Base-by-base conservation (phyloP, 2,888 invertebrate species). In the Ophion costatus region DNA sequence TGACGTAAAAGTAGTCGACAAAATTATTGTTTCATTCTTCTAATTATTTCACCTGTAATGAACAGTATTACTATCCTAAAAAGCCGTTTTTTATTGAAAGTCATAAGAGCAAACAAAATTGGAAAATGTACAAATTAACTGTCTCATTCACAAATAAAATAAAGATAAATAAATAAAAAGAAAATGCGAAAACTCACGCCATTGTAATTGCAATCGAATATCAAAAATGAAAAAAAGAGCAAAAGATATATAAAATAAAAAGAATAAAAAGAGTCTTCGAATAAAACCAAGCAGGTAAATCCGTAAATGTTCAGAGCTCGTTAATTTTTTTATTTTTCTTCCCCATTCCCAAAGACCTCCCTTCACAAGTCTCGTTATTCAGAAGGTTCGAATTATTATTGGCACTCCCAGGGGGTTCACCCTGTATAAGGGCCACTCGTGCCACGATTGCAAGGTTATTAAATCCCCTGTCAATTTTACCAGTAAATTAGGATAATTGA, bases 401-500 rank as follows among this genome's bases (percentile, higher is more conserved):
- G 29, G 67, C n/a, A 59, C 56, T 57, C 24, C 22, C 76, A 29
- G 42, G 29, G 29, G 66, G 76, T 76, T 24, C 14, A n/a, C 17
- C 17, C 29, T n/a, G 69, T 59, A 64, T 70, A 70, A 80, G 74
- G 33, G 70, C 75, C 80, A 81, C 77, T 84, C 69, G 56, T 29
- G 61, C 66, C 59, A 57, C 29, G 80, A 67, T 66, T 79, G 76
- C 61, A 20, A 75, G 79, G 63, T 82, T 56, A 67, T 85, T 82
- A 63, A 82, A 71, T 76, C 61, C 75, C 75, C 66, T 67, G 82
- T 85, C 82, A 76, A 85, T 85, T 82, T 73, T 73, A 80, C 51
- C 57, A 22, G 45, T 56, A 63, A 82, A 85, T 82, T 82, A 82
- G 73, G 76, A 85, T 76, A 85, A 82, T 85, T 76, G 73, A 80